phyloP scores from a whole-genome alignment of 2,797 vertebrate species.

The Neosilurus mollespiculum region DNA sequence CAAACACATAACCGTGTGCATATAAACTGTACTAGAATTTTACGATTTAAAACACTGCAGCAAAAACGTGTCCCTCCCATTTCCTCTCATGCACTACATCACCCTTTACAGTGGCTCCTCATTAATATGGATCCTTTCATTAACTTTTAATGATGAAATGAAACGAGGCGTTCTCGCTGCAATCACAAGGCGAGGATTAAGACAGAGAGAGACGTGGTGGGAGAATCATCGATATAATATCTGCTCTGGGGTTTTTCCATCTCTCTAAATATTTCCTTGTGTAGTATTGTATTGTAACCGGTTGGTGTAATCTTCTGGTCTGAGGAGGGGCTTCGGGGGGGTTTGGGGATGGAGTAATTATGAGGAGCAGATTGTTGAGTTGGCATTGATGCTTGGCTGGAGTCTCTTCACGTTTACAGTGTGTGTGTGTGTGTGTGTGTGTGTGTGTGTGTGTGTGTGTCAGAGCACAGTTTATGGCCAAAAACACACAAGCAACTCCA shows the following conservation, averaged over 20 bases:
- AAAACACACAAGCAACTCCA: constrained; percentile 11
- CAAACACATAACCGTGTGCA: background rate
- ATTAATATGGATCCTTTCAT: constrained; percentile 52
- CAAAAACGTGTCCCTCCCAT: constrained; percentile 10
- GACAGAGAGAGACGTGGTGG: background rate
- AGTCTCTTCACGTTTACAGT: constrained; percentile 43
- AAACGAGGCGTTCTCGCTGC: constrained; percentile 42
- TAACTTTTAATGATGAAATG: constrained; percentile 53
- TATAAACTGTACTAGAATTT: background rate
- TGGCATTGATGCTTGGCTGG: constrained; percentile 27
- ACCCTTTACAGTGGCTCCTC: constrained; percentile 19
- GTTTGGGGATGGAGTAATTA: constrained; percentile 40
- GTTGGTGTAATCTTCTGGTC: constrained; percentile 1
- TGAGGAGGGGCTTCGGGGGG: background rate
- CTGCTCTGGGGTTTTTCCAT: background rate
- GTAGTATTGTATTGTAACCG: background rate
- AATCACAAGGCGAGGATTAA: constrained; percentile 24
- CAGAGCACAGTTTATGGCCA: background rate
- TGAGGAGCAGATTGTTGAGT: constrained; percentile 43
- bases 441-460: background rate
- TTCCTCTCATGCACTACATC: constrained; percentile 41
- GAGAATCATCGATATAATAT: background rate
- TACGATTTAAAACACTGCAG: background rate
- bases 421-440: constrained; percentile 17
- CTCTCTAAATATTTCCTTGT: background rate